A percentile compares a stretch with the other conserved stretches of the same genome.
phyloP scores from a whole-genome alignment of 2,888 invertebrate genomes.

The Hydrotaea diabolus region DNA sequence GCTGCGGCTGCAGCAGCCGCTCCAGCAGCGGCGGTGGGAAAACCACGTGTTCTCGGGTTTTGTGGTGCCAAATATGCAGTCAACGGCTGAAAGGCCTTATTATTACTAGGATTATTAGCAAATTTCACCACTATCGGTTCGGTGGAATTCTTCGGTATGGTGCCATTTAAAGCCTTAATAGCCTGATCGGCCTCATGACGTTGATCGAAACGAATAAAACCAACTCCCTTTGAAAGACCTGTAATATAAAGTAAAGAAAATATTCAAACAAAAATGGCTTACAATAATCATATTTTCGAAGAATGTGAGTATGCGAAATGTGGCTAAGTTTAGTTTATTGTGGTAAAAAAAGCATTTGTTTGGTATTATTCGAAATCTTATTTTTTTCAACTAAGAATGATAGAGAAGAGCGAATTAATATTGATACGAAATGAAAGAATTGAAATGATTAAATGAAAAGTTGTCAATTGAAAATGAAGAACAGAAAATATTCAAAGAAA shows the following conservation, averaged over 20 bases:
- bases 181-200: conserved; percentile 95
- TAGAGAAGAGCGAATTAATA: conserved; percentile 5
- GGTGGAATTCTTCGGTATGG: conserved; percentile 92
- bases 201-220: conserved; percentile 96
- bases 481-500: conserved; percentile 62
- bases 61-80: conserved; percentile 92
- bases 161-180: conserved; percentile 94
- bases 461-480: conserved; percentile 47
- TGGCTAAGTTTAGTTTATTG: conserved; percentile 14
- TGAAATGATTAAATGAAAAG: conserved; percentile 27
- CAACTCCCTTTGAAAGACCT: conserved; percentile 96
- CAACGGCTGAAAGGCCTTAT: conserved; percentile 90
- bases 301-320: background rate
- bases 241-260: conserved; percentile 36
- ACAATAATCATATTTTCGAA: background rate
- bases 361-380: conserved; percentile 8
- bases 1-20: conserved; percentile 78
- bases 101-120: conserved; percentile 95
- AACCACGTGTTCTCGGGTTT: conserved; percentile 84
- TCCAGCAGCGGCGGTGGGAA: conserved; percentile 86
- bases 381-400: conserved; percentile 25
- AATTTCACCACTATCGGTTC: conserved; percentile 97
- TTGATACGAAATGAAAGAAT: background rate
- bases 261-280: background rate
- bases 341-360: conserved; percentile 9